Evolutionary conservation across 2,888 invertebrate genomes (phyloP), one percentile per base, ranked within the genome.

Genomic region (Paralinhomoeus sp.): DNA sequence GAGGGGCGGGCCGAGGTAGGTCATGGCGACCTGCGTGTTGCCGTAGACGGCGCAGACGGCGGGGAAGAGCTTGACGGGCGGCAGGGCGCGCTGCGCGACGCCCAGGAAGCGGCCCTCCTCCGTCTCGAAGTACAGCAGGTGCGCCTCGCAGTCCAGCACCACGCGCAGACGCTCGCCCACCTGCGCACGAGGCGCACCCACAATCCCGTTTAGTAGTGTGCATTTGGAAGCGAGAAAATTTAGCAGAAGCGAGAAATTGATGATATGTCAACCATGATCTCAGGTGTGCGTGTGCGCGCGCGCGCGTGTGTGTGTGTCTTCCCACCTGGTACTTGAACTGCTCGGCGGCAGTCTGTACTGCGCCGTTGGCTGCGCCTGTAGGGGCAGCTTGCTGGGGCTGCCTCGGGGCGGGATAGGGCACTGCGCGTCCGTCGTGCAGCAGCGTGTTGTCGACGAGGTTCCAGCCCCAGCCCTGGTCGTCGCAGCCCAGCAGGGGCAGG

Each of bases 401-500:
- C n/a, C n/a, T n/a, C n/a, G n/a, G n/a, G n/a, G n/a, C n/a, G n/a
- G n/a, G n/a, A n/a, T n/a, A n/a, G n/a, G n/a, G 87, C 67, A 83
- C 81, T 51, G 79, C 78, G 66, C 85, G 81, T 44, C 91, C 91
- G 71, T 89, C 87, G 64, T 97, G 91, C 55, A 91, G 70, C 53
- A 93, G 73, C 68, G 82, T 78, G 71, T 91, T 93, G 68, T 93
- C 91, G 42, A 93, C 91, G 55, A 97, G 72, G 72, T 93, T 93
- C 93, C 93, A 97, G 17, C 93, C 93, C 93, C 93, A 97, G 59
- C 87, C 89, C 64, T 91, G 80, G 63, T 85, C 83, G 68, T 93
- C 87, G 5, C 82, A 80, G 27, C 93, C 93, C 49, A 93, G 68
- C 47, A 97, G 69, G 12, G 89, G 81, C 42, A 89, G 80, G 70